Evolutionary conservation across 2,888 invertebrate genomes (phyloP).

Genomic region (Tinea semifulvella): DNA sequence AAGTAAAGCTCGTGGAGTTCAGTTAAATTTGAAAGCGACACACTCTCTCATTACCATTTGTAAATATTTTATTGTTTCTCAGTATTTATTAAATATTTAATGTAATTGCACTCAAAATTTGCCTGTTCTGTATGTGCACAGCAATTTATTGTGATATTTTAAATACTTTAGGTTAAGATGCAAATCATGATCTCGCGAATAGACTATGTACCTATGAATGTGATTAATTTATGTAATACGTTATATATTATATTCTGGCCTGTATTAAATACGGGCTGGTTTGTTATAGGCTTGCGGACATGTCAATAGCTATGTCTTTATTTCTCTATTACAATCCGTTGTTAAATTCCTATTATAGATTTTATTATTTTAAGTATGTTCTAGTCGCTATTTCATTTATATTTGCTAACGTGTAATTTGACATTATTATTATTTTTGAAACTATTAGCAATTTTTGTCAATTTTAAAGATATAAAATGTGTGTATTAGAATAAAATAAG

Average conservation of each 20-base stretch:
- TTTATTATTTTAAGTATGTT: conserved; percentile 3
- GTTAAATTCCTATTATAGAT: conserved; percentile 9
- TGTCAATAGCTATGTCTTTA: conserved; percentile 26
- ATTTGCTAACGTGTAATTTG: conserved; percentile 6
- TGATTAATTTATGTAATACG: conserved; percentile 44
- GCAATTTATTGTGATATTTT: conserved; percentile 69
- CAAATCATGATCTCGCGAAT: conserved; percentile 55
- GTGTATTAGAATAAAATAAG: conserved; percentile 42
- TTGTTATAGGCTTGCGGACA: conserved; percentile 33
- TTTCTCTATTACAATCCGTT: conserved; percentile 23
- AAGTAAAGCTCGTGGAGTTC: conserved; percentile 7
- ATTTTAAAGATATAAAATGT: conserved; percentile 46
- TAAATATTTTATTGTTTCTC: conserved; percentile 41
- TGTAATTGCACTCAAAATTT: conserved; percentile 65
- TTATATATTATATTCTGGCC: conserved; percentile 30
- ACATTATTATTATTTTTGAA: conserved; percentile 21
- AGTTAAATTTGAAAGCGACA: not conserved
- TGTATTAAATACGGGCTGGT: conserved; percentile 41
- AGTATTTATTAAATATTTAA: conserved; percentile 43
- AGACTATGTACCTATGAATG: conserved; percentile 56
- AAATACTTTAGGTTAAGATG: conserved; percentile 61
- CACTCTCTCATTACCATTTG: conserved; percentile 15
- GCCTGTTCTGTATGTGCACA: conserved; percentile 68
- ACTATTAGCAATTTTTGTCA: conserved; percentile 53
- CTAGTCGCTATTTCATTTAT: conserved; percentile 10